These are phyloP conservation scores for Maconellicoccus hirsutus DNA, from an alignment of 1,140 invertebrate genomes.

Conservation along the genomic window DNA sequence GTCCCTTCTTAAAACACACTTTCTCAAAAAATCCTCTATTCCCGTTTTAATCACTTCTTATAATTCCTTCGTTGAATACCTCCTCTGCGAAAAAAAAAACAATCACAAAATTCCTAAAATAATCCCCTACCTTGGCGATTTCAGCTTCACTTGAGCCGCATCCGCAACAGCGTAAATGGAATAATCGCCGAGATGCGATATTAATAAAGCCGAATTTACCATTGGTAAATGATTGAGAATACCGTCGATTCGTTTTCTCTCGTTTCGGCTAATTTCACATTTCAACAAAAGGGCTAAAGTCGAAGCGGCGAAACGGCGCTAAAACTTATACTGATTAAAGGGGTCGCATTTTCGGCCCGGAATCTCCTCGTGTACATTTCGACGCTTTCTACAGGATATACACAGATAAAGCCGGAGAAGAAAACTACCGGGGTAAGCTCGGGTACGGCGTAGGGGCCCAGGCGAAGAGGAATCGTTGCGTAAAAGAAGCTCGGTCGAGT, in stretches of 20 bases:
- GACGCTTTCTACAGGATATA: too few relatives aligned
- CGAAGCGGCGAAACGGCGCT: neutral
- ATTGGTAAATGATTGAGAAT: neutral
- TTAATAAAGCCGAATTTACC: neutral
- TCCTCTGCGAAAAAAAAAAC: too few relatives aligned
- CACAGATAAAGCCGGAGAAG: neutral
- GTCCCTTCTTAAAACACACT: too few relatives aligned
- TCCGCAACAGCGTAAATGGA: too few relatives aligned
- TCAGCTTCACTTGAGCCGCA: too few relatives aligned
- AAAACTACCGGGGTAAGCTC: neutral
- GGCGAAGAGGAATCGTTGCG: neutral
- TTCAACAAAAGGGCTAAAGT: neutral
- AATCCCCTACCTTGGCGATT: too few relatives aligned
- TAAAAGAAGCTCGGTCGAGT: neutral
- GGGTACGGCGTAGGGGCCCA: neutral
- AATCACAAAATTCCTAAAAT: too few relatives aligned
- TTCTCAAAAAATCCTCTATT: too few relatives aligned
- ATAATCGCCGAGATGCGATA: too few relatives aligned
- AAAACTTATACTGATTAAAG: neutral
- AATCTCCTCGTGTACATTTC: too few relatives aligned
- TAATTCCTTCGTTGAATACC: too few relatives aligned
- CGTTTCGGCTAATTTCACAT: conserved; percentile 18
- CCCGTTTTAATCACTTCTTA: too few relatives aligned
- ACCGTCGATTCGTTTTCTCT: conserved; percentile 3
- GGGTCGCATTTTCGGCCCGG: neutral